Evolutionary conservation across 35 echinoderm and acorn worm genomes (phyloP).

Genomic region (Patiria miniata): DNA sequence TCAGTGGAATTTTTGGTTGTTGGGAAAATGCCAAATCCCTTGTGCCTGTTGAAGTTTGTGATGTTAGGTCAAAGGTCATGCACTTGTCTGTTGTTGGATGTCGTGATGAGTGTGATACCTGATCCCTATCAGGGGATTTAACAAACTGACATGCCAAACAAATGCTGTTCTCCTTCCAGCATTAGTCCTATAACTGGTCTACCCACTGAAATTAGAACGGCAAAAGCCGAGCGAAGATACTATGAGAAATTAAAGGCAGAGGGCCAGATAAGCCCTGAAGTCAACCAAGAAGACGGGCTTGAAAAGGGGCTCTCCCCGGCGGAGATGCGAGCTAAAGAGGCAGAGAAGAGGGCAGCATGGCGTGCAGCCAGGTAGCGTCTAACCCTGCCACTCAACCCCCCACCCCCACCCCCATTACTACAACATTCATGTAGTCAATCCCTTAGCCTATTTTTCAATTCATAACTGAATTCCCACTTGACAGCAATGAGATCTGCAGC

Average conservation of each 20-base stretch:
- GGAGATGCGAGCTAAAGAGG: constrained; percentile 54
- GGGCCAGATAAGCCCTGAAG: constrained; percentile 25
- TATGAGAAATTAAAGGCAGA: constrained; percentile 47
- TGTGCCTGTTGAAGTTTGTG: too few species aligned
- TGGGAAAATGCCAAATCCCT: too few species aligned
- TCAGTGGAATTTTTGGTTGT: too few species aligned
- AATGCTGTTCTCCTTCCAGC: not conserved
- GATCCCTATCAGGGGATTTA: too few species aligned
- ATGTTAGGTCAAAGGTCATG: not conserved
- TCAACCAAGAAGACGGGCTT: constrained; percentile 43
- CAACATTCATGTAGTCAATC: not conserved
- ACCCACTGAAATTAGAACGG: constrained; percentile 25
- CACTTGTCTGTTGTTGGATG: not conserved
- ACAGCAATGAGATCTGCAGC: too few species aligned
- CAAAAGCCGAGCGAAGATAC: constrained; percentile 36
- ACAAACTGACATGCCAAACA: not conserved
- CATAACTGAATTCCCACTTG: too few species aligned
- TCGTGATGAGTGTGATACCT: too few species aligned
- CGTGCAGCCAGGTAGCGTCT: constrained; percentile 56
- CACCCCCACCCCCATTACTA: not conserved
- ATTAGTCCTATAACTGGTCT: constrained; percentile 17
- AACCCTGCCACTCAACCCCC: too few species aligned
- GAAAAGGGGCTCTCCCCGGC: constrained; percentile 50
- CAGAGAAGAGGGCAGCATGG: constrained; percentile 46
- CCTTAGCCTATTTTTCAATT: too few species aligned